Base-by-base conservation (phyloP, 2,797 vertebrate genomes). In the Chiroxiphia lanceolata region DNA sequence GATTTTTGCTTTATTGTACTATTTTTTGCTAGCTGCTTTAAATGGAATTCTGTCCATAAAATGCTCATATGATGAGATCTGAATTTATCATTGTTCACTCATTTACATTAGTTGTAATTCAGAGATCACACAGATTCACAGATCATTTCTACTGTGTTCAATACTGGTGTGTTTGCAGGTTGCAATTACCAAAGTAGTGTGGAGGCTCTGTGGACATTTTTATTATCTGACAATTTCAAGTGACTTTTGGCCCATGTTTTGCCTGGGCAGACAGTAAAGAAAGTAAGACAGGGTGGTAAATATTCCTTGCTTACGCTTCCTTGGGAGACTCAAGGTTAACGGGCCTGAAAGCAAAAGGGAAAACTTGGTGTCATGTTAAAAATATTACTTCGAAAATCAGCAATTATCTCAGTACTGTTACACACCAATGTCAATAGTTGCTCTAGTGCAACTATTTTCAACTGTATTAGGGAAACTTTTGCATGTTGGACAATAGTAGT, bases 341-440 rank as follows among this genome's bases (percentile, higher is more conserved):
- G 1, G 54, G 13, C 3, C 72, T 63, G 83, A 68, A 77, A 93
- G 47, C 51, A 83, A 47, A 78, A 42, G 48, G 63, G 36, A 51
- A 83, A 87, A 61, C 27, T 10, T 38, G 23, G 11, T 38, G 27
- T 71, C 31, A 19, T 27, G 2, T 57, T 63, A 84, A 72, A 84
- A 77, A 50, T 10, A 72, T 4, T 40, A 11, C 54, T 44, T 48
- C 9, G 38, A 57, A 53, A 72, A 9, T 7, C 56, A 94, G 69
- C 64, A 57, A 78, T 29, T 2, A 21, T 34, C 65, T 53, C 29
- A 3, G 34, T 6, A 6, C 54, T 8, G 4, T 25, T 4, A 27
- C 42, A 44, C 72, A 47, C 17, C 20, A 4, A 11, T 2, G 20
- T 10, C 26, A 87, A 23, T 0, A 2, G 21, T 0, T 47, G 11